Percentiles rank a stretch among this genome's conserved stretches.
These are phyloP conservation scores for Cryptocephalus primarius DNA, from an alignment of 2,888 invertebrate species.

Conservation along the genomic window DNA sequence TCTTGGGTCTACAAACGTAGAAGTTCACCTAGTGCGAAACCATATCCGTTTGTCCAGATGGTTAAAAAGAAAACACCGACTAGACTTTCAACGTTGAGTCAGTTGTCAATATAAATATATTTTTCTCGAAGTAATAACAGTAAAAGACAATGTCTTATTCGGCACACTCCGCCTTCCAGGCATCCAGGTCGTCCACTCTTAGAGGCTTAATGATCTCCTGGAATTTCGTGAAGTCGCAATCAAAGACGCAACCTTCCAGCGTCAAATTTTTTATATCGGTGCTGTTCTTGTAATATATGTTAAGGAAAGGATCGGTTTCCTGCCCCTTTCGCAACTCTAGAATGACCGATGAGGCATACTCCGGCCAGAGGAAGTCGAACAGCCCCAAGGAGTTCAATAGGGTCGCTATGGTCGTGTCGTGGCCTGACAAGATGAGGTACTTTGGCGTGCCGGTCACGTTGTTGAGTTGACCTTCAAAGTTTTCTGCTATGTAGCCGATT, in stretches of 20 bases:
- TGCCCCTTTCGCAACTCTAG: constrained; percentile 48
- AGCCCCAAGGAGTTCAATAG: constrained; percentile 55
- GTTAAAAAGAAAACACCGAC: too few relatives aligned
- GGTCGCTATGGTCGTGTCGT: constrained; percentile 63
- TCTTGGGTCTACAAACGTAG: too few relatives aligned
- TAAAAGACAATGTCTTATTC: too few relatives aligned
- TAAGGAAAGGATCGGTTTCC: constrained; percentile 1
- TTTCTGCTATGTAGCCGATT: constrained; percentile 9
- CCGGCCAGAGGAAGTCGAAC: constrained; percentile 51
- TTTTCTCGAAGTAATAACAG: too few relatives aligned
- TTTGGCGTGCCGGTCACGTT: constrained; percentile 35
- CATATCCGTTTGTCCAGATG: too few relatives aligned
- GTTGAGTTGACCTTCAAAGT: constrained; percentile 7
- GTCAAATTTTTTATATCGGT: constrained; percentile 1
- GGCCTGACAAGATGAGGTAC: constrained; percentile 60
- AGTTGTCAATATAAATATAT: too few relatives aligned
- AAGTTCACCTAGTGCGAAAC: too few relatives aligned
- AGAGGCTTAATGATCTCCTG: constrained; percentile 4
- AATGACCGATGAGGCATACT: constrained; percentile 52
- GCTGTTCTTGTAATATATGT: constrained; percentile 9
- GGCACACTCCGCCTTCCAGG: constrained; percentile 9
- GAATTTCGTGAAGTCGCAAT: constrained; percentile 8
- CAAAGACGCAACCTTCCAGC: constrained; percentile 4
- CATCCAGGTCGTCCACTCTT: constrained; percentile 1
- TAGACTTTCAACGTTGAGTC: too few relatives aligned